phyloP scores from a whole-genome alignment of 2,888 invertebrate genomes.

The Drepana falcataria region DNA sequence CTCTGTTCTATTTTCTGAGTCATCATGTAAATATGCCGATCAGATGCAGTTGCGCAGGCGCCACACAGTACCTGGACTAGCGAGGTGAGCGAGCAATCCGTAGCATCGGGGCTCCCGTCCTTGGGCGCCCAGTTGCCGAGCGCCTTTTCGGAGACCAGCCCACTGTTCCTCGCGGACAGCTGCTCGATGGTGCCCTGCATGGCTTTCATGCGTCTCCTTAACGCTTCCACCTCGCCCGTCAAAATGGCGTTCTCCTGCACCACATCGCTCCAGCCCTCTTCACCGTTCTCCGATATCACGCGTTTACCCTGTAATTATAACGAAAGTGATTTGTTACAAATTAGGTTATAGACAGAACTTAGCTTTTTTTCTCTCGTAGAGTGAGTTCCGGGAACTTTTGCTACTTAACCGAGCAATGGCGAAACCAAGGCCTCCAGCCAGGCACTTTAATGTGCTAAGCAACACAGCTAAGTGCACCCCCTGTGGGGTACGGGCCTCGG shows the following conservation, averaged over 20 bases:
- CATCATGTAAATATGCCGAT: no score
- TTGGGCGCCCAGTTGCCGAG: conserved; percentile 80
- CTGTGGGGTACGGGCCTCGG: no score
- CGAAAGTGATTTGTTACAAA: background rate
- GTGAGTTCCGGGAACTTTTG: no score
- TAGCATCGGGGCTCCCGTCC: conserved; percentile 55
- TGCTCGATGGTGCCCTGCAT: conserved; percentile 96
- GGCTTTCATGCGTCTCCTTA: conserved; percentile 93
- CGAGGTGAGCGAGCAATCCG: conserved; percentile 62
- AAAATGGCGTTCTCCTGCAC: conserved; percentile 97
- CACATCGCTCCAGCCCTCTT: conserved; percentile 93
- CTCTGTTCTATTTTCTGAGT: no score
- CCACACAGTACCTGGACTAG: conserved; percentile 69
- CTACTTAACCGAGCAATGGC: no score
- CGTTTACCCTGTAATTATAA: conserved; percentile 85
- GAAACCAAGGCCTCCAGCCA: no score
- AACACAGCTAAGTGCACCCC: no score
- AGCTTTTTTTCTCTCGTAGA: no score
- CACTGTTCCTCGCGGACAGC: conserved; percentile 88
- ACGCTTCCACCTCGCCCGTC: conserved; percentile 90
- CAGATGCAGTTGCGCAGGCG: no score
- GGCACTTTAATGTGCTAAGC: no score
- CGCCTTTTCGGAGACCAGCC: conserved; percentile 88
- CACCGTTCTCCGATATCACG: conserved; percentile 90
- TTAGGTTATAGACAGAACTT: no score